Percentiles rank a stretch among this genome's conserved stretches.
These are phyloP conservation scores for Chelonia mydas DNA, from an alignment of 2,797 vertebrate species.

Conservation along the genomic window DNA sequence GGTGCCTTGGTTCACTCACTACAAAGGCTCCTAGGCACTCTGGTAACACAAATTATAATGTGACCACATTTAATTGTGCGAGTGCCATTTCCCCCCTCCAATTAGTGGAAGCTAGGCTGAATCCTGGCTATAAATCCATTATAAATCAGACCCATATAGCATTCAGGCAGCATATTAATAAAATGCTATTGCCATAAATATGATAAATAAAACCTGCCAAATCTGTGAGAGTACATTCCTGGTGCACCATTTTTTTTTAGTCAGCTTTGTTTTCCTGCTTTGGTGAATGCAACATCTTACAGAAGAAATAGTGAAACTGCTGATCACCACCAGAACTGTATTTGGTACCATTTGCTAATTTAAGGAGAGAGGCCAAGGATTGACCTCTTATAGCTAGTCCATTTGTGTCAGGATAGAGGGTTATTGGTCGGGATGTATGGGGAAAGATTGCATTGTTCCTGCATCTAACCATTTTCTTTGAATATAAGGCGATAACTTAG, in stretches of 20 bases:
- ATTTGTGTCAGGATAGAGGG: neutral
- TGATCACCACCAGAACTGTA: fast-evolving
- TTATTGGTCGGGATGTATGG: neutral
- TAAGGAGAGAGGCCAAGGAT: neutral
- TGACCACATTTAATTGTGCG: constrained; percentile 63
- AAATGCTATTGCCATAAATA: neutral
- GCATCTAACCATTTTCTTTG: neutral
- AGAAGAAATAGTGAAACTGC: neutral
- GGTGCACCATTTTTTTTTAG: neutral
- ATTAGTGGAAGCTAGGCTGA: constrained; percentile 62
- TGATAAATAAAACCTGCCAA: neutral
- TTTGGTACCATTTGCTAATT: neutral
- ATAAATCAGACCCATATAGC: constrained; percentile 63
- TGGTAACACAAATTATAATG: neutral
- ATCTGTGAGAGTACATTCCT: neutral
- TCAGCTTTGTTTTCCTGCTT: neutral
- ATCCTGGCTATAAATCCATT: neutral
- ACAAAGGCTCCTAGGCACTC: neutral
- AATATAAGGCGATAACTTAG: neutral
- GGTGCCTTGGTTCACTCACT: neutral
- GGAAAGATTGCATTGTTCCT: neutral
- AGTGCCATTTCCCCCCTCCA: neutral
- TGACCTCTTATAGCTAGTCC: neutral
- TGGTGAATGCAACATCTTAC: fast-evolving
- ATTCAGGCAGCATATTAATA: constrained; percentile 13